Evolutionary conservation across 2,113 vertebrate genomes (phyloP), one percentile per base, ranked within the genome.

Genomic region (Daubentonia madagascariensis): DNA sequence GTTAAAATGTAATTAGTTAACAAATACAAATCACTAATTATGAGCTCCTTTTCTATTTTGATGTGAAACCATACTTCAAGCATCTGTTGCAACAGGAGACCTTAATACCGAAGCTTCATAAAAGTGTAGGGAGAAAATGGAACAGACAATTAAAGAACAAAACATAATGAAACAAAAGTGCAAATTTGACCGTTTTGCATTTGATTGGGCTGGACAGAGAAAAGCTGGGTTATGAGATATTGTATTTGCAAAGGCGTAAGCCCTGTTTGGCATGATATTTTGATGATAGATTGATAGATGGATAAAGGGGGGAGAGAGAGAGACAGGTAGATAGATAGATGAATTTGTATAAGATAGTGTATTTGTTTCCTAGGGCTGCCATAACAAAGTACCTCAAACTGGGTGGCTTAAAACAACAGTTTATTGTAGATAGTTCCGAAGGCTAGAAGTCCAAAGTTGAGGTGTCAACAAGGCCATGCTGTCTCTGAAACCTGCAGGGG

Each of bases 1-100:
- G 86, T 97, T 97, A 96, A 96, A 97, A 94, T 95, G 73, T 86
- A 96, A 97, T 96, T 96, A 97, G 95, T 96, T 86, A 98, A 97
- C 95, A 96, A 80, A 95, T 96, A 87, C 80, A 96, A 95, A 97
- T 97, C 45, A 95, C 87, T 97, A 95, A 95, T 94, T 96, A 90
- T 67, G 94, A 96, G 87, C 65, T 92, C 57, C 52, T 95, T 89
- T 97, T 95, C 91, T 79, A 30, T 89, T 96, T 96, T 85, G 95
- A 96, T 97, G 57, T 63, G 83, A 96, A 97, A 43, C 79, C 50
- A 68, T 80, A 35, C 40, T 97, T 96, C 75, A 95, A 93, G 57
- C n/a, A 23, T 85, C 65, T 97, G 6, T 48, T 67, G 32, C 37
- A 90, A 20, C 40, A 86, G 50, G 75, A 75, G 59, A 72, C 79